Evolutionary conservation across 1,140 invertebrate genomes (phyloP).

Genomic region (Sipha flava): DNA sequence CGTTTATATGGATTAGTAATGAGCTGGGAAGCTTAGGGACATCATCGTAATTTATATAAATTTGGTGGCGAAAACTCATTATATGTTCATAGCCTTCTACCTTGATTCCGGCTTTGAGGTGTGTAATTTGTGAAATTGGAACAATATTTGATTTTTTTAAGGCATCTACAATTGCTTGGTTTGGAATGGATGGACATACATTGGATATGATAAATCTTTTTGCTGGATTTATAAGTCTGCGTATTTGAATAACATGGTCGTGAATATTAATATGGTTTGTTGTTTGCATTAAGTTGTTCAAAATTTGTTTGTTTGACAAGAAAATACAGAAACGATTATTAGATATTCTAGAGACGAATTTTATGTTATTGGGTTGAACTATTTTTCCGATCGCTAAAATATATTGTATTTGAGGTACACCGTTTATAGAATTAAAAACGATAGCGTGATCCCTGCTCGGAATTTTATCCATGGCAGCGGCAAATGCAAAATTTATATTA

Average conservation of each 20-base stretch:
- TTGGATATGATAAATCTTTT: not conserved
- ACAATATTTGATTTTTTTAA: not conserved
- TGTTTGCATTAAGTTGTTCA: not conserved
- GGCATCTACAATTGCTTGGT: not conserved
- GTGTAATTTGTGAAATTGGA: not conserved
- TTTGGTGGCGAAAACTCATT: not conserved
- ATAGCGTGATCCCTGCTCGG: too few relatives aligned
- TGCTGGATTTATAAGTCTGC: not conserved
- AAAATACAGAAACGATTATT: not conserved
- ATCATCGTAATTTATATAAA: too few relatives aligned
- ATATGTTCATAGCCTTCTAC: not conserved
- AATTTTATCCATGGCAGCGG: too few relatives aligned
- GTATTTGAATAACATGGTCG: not conserved
- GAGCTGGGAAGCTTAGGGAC: not conserved
- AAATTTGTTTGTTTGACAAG: too few relatives aligned
- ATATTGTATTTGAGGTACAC: too few relatives aligned
- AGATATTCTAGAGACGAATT: not conserved
- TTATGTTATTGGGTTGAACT: not conserved
- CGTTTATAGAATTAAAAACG: too few relatives aligned
- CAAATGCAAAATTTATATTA: too few relatives aligned
- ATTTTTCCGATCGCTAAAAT: not conserved
- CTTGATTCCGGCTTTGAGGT: not conserved
- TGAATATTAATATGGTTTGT: not conserved
- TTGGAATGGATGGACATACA: not conserved
- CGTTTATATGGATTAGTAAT: not conserved